Evolutionary conservation across 2,797 vertebrate species (phyloP), one percentile per base, ranked within the genome.

Genomic region (Vespertilio murinus): DNA sequence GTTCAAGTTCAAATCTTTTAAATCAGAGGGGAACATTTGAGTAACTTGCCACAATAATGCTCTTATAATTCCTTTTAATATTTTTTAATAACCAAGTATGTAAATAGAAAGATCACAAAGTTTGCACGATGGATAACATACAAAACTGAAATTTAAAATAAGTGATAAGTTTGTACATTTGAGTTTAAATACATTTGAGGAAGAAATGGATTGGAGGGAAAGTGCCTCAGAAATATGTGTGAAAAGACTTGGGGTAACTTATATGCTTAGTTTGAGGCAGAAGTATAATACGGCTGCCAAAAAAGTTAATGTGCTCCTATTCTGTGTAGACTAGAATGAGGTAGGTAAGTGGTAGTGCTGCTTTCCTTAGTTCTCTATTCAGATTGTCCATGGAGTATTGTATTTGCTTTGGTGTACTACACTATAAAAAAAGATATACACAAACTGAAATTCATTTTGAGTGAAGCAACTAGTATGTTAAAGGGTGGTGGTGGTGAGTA

Each of bases 131-230:
- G 28, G 40, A 52, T 67, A 73, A 86, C 73, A 82, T 38, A 12
- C 16, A 65, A 3, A n/a, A 20, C 25, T 35, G n/a, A 59, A 91
- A 69, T 87, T 75, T 47, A 79, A 69, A 35, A 14, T 80, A 85
- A 88, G 33, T 33, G 25, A 35, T 79, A 75, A 75, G 3, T 91
- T 77, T 90, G 56, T 84, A 4, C 23, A 23, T 85, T 82, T 93
- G 70, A 91, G 25, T 86, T 91, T 67, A 77, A 96, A 77, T 49
- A 75, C 16, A 3, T 23, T 90, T 77, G 71, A 87, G 70, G 2
- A 64, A 38, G 45, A 75, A 47, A 56, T 92, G n/a, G 25, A 42
- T 69, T n/a, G 38, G n/a, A 65, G 38, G 70, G n/a, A 18, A 94
- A 61, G 18, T 79, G 35, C 22, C 64, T 92, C 18, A 33, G 9